Evolutionary conservation across 2,888 invertebrate species (phyloP), one percentile per base, ranked within the genome.

Genomic region (Himalopsyche tibetana): DNA sequence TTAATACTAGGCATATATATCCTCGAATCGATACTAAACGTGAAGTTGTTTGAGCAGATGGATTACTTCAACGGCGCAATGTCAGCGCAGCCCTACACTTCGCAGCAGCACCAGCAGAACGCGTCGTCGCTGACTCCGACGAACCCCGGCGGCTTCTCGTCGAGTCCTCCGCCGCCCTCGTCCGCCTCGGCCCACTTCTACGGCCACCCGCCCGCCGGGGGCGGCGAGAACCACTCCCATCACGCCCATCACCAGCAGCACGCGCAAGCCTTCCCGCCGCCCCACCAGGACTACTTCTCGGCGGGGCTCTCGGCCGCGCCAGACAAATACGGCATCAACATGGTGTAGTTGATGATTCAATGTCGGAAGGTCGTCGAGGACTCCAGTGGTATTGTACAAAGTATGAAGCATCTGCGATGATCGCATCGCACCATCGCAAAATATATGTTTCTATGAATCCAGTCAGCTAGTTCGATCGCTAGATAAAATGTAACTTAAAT

Each of bases 311-410:
- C 87, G 17, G 89, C 89, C 28, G 93, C 93, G 12, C 93, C 93
- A 5, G 93, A 93, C 88, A 93, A 93, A 87, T 93, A 93, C 89
- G 93, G 93, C 85, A 93, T 93, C 82, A 93, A 93, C 90, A 93
- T 93, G 93, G 93, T 93, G 90, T 93, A 93, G 92, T 92, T 19
- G 63, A 63, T 9, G 63, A 6, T 63, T 19, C 11, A 8, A 11
- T 15, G 11, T 4, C 63, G 19, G 15, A 15, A 3, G 15, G 3
- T 15, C 51, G 51, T 51, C 51, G 51, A 12, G 15, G 51, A 15
- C 51, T 51, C 15, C 15, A 15, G 15, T 15, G 51, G 51, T 51
- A 15, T 15, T 15, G 51, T 51, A 51, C 51, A 51, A 51, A 51
- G 5, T 15, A 15, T 15, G 51, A 6, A 45, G 9, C 8, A 45